Base-by-base conservation (phyloP, 2,113 vertebrate genomes). In the Dipodomys stephensi region DNA sequence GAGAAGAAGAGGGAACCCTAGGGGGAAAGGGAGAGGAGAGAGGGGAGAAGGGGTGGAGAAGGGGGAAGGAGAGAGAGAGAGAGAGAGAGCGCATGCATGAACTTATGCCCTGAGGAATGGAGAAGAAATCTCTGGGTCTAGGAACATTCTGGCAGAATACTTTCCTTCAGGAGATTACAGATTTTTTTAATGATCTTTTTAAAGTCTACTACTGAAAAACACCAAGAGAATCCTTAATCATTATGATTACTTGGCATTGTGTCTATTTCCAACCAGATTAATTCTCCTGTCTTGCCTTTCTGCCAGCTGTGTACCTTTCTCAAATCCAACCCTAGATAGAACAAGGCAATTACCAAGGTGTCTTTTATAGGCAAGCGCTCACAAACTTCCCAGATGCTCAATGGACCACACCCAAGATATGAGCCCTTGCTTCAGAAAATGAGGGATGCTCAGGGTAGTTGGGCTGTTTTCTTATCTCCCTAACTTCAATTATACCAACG, bases 81-180 rank as follows among this genome's bases (percentile, higher is more conserved):
- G 49, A 53, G 49, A 53, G 49, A 53, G 49, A 53, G 12, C 3
- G 49, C 49, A 39, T 39, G 39, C 39, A 39, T 39, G 39, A 39
- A 39, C 39, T 39, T 64, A 32, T 87, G n/a, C 57, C 78, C 27
- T 57, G 10, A 46, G 87, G 79, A 93, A 77, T 13, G 30, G 25
- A 88, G 27, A 57, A 78, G 23, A 35, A 62, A 94, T 13, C 12
- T 23, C 57, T 16, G 18, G 35, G 30, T 57, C 57, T 39, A 65
- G 71, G 73, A 74, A 81, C 28, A 80, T 83, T 68, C n/a, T 94
- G 57, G 71, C 32, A 65, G 80, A 96, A 90, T 13, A 12, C 16
- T 68, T 60, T 76, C 46, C 92, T 72, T 80, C 9, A 49, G 28
- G n/a, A 69, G 39, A 39, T 39, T 67, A 15, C 79, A 77, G 18